Evolutionary conservation across 2,888 invertebrate species (phyloP), one percentile per base, ranked within the genome.

Genomic region (Xiphydria camelus): DNA sequence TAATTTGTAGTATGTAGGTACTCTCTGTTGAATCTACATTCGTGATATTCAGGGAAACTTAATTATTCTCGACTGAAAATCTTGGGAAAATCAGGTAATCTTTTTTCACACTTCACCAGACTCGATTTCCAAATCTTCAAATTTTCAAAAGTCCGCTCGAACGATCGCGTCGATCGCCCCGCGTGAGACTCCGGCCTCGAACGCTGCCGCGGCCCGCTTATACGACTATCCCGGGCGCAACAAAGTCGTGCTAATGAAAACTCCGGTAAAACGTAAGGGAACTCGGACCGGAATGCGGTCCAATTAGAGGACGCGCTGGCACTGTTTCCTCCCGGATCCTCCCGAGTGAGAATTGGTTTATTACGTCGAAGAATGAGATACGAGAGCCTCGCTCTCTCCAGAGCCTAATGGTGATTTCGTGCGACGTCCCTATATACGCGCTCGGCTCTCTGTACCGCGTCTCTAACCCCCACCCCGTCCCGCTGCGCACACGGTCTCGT

Each of bases 191-290:
- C n/a, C 29, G 15, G 15, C 10, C 12, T 29, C 29, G 12, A 12
- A 29, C n/a, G n/a, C n/a, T n/a, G n/a, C n/a, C n/a, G n/a, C n/a
- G n/a, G n/a, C n/a, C n/a, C n/a, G n/a, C n/a, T n/a, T n/a, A n/a
- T n/a, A n/a, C n/a, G n/a, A n/a, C n/a, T n/a, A n/a, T n/a, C n/a
- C n/a, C n/a, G n/a, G n/a, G 29, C 29, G 64, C 68, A 67, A 70
- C 66, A 64, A 63, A 69, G 60, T 63, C 56, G 59, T 49, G 64
- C 67, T 69, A 66, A 70, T 70, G 70, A 70, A 70, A 70, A 70
- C 69, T 70, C 70, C 66, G 59, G 55, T 59, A 57, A 61, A 60
- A 62, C 59, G 50, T 65, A 56, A 45, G 44, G 47, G 39, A 51
- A 41, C 51, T 45, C 53, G 47, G 46, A 51, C n/a, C 51, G 69